Conservation (phyloP, 1,140 invertebrate genomes). For the Notospermus geniculatus region DNA sequence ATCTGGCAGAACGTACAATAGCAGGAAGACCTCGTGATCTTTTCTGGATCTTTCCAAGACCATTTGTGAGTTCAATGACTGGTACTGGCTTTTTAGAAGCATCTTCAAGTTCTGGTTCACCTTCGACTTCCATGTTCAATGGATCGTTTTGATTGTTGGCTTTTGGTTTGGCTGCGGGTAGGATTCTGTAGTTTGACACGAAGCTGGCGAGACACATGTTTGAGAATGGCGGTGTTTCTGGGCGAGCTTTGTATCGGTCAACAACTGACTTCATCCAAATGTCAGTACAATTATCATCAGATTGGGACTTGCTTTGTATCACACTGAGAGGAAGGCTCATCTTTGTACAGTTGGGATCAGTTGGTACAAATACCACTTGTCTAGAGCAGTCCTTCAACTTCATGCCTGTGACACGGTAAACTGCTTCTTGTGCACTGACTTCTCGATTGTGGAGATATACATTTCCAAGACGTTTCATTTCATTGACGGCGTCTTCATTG, state of each 20-base stretch:
- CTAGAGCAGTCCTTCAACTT: too few relatives aligned
- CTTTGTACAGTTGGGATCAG: too few relatives aligned
- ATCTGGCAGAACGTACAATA: constrained; percentile 13
- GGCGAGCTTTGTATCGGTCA: too few relatives aligned
- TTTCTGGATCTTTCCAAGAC: too few relatives aligned
- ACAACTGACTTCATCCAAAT: too few relatives aligned
- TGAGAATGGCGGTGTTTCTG: constrained; percentile 5
- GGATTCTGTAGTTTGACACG: constrained; percentile 21
- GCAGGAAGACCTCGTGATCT: constrained; percentile 14
- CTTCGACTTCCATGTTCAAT: too few relatives aligned
- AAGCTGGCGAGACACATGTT: constrained; percentile 3
- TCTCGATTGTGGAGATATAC: constrained; percentile 9
- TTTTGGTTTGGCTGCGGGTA: constrained; percentile 12
- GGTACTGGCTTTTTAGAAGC: too few relatives aligned
- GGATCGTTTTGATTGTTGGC: constrained; percentile 1
- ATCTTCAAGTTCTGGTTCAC: too few relatives aligned
- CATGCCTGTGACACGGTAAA: too few relatives aligned
- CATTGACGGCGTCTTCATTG: not conserved
- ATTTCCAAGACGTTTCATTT: constrained; percentile 11
- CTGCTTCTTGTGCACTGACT: too few relatives aligned
- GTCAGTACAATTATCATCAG: constrained; percentile 7
- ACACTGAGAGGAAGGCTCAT: too few relatives aligned
- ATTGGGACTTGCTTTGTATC: not conserved
- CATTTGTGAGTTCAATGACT: constrained; percentile 15
- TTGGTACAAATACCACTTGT: too few relatives aligned